These are phyloP conservation scores for Callipepla californica DNA, from an alignment of 2,113 vertebrate species.

Conservation along the genomic window DNA sequence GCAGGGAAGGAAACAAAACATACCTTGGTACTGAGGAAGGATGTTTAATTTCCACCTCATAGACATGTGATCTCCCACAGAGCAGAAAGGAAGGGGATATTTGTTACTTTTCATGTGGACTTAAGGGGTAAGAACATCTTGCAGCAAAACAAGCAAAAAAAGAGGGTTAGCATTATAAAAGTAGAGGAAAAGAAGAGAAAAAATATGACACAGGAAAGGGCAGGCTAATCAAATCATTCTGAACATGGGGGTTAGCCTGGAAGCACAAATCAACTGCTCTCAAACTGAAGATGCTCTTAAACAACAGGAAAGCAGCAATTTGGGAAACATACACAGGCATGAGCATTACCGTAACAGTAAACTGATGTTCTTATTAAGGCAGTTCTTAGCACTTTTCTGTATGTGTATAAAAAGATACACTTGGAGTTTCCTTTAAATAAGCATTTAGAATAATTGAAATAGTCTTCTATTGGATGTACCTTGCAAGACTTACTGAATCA, in stretches of 20 bases:
- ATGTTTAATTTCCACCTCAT: not conserved
- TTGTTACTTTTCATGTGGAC: not conserved
- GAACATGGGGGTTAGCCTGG: not conserved
- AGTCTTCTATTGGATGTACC: not conserved
- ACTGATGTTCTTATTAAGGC: not conserved
- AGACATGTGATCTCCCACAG: accelerated
- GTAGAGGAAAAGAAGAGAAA: not conserved
- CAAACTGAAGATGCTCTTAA: not conserved
- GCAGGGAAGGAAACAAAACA: not conserved
- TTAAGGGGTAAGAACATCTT: not conserved
- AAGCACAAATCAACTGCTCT: not conserved
- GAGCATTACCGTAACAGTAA: not conserved
- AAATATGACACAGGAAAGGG: not conserved
- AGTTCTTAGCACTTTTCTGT: not conserved
- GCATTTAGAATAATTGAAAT: not conserved
- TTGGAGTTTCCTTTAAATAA: not conserved
- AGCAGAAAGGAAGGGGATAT: not conserved
- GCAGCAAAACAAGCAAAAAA: not conserved
- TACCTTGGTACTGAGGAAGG: not conserved
- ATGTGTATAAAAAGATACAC: not conserved
- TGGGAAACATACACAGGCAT: not conserved
- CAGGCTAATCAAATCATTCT: not conserved
- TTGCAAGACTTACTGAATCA: not conserved
- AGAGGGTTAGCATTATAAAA: not conserved
- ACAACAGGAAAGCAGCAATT: not conserved